These are phyloP conservation scores for Momotus momota DNA, from an alignment of 2,797 vertebrate species.

Conservation along the genomic window DNA sequence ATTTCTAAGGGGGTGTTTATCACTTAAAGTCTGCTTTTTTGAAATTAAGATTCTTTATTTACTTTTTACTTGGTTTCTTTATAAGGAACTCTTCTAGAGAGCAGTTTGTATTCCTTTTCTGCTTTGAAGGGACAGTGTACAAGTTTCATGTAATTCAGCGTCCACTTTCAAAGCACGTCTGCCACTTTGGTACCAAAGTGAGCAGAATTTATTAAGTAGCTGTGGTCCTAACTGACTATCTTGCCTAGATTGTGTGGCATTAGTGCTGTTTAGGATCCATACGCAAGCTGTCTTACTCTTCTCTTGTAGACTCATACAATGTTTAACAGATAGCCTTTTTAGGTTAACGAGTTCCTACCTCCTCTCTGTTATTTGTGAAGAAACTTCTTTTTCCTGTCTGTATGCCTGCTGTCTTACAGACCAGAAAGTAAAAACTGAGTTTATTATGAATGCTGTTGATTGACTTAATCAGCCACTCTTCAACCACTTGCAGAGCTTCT, in stretches of 20 bases:
- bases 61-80: background rate
- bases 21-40: background rate
- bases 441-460: background rate
- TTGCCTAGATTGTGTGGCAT: background rate
- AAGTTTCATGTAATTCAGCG: background rate
- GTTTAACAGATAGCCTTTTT: background rate
- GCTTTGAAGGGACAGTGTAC: background rate
- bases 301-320: rapidly evolving
- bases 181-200: background rate
- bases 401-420: background rate
- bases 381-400: background rate
- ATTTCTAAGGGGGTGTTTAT: background rate
- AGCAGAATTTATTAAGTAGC: background rate
- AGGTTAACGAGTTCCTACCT: background rate
- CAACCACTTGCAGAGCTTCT: background rate
- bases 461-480: background rate
- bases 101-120: background rate
- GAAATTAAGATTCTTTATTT: background rate
- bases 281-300: background rate
- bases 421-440: background rate
- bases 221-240: background rate
- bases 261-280: background rate
- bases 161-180: background rate
- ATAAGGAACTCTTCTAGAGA: background rate
- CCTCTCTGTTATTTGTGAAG: background rate